Evolutionary conservation across 1,140 invertebrate species (phyloP).

Genomic region (Drosophila aff.): DNA sequence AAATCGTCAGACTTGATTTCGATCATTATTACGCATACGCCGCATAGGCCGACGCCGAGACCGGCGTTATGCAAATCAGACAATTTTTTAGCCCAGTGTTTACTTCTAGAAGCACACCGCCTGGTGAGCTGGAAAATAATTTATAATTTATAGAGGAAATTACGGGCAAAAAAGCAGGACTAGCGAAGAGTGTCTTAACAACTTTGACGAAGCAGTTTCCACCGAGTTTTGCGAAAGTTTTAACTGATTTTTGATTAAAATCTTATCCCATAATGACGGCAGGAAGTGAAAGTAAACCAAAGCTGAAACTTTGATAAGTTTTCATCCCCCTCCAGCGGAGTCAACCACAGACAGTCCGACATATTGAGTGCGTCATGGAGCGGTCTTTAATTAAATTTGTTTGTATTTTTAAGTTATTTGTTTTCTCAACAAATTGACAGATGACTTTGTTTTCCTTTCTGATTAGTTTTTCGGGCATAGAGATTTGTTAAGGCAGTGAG

Average conservation of each 20-base stretch:
- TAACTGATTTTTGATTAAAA: constrained; percentile 76
- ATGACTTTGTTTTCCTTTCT: constrained; percentile 42
- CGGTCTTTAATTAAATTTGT: constrained; percentile 46
- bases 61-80: constrained; percentile 70
- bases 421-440: constrained; percentile 34
- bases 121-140: constrained; percentile 38
- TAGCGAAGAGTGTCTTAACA: constrained; percentile 21
- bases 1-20: constrained; percentile 54
- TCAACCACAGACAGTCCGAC: constrained; percentile 9
- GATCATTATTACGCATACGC: constrained; percentile 76
- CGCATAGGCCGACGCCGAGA: constrained; percentile 7
- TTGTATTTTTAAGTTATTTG: constrained; percentile 23
- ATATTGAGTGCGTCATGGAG: constrained; percentile 34
- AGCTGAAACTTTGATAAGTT: constrained; percentile 41
- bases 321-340: constrained; percentile 7
- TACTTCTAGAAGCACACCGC: neutral
- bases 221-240: constrained; percentile 41
- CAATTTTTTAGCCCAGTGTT: constrained; percentile 9
- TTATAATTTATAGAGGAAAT: constrained; percentile 54
- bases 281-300: constrained; percentile 32
- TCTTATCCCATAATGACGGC: constrained; percentile 33
- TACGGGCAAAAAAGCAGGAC: constrained; percentile 2
- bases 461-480: constrained; percentile 21
- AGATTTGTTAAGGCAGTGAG: neutral
- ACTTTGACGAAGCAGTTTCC: constrained; percentile 56